A percentile compares a stretch with the other conserved stretches of the same genome.
Evolutionary conservation across 1,140 invertebrate genomes (phyloP).

Genomic region (Anastrepha obliqua): DNA sequence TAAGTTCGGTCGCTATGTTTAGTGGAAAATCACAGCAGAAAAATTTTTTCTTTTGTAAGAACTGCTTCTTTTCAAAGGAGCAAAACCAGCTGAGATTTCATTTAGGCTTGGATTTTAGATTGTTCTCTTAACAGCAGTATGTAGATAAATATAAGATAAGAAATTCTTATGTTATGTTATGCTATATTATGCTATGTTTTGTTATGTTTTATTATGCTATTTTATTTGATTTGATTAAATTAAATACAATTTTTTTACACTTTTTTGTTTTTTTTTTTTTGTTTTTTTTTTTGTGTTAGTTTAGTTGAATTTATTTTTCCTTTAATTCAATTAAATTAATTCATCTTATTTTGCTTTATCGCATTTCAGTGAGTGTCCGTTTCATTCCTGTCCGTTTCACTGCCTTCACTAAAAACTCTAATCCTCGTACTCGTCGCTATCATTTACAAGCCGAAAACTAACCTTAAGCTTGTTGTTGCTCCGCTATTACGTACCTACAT

Average conservation of each 20-base stretch:
- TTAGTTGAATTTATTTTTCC: not conserved
- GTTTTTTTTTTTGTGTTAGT: not conserved
- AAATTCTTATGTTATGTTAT: not conserved
- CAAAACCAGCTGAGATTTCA: no score
- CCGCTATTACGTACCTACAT: not conserved
- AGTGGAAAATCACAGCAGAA: no score
- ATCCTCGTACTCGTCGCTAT: not conserved
- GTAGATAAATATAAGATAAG: no score
- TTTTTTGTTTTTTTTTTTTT: not conserved
- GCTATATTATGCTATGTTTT: slow-evolving; percentile 19
- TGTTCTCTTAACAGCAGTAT: no score
- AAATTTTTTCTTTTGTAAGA: no score
- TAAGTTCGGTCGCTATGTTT: no score
- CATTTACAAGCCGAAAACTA: not conserved
- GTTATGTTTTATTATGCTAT: slow-evolving; percentile 48
- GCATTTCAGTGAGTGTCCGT: not conserved
- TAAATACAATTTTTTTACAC: not conserved
- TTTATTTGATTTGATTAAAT: not conserved
- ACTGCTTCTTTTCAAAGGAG: no score
- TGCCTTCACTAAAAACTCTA: slow-evolving; percentile 10
- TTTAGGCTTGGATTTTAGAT: no score
- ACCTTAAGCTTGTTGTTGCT: not conserved
- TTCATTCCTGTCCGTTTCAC: not conserved
- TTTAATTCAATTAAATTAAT: not conserved
- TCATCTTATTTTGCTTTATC: not conserved